These are phyloP conservation scores for Papilio protenor DNA, from an alignment of 2,888 invertebrate species.

Conservation along the genomic window DNA sequence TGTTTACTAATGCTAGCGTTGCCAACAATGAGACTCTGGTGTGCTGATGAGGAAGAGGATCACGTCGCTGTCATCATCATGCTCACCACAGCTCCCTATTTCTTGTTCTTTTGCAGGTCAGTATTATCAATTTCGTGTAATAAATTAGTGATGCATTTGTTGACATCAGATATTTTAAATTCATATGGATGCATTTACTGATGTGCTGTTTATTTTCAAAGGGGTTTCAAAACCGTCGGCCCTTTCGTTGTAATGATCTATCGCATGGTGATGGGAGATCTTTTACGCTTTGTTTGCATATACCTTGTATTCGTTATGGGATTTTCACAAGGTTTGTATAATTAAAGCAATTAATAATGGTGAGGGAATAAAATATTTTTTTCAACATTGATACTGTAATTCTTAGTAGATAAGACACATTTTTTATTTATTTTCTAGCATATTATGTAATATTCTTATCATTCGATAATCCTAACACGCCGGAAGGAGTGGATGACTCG, in stretches of 20 bases:
- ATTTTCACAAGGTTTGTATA: constrained; percentile 93
- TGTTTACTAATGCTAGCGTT: constrained; percentile 94
- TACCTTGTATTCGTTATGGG: constrained; percentile 98
- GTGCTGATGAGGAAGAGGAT: constrained; percentile 95
- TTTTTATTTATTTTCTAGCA: constrained; percentile 80
- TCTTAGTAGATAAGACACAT: constrained; percentile 8
- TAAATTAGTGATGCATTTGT: neutral
- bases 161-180: neutral
- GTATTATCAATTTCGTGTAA: neutral
- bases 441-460: constrained; percentile 96
- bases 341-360: neutral
- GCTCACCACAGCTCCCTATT: constrained; percentile 98
- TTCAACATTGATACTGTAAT: neutral
- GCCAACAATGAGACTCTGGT: constrained; percentile 93
- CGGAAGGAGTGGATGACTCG: constrained; percentile 92
- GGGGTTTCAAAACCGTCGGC: constrained; percentile 98
- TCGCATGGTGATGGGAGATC: constrained; percentile 98
- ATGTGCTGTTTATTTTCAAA: constrained; percentile 60
- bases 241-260: constrained; percentile 99
- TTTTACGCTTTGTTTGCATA: constrained; percentile 97
- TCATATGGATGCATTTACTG: constrained; percentile 3
- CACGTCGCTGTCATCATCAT: constrained; percentile 96
- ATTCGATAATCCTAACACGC: constrained; percentile 92
- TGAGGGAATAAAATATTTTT: neutral
- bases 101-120: constrained; percentile 97